Evolutionary conservation across 2,888 invertebrate genomes (phyloP).

Genomic region (Epistrophe grossulariae): DNA sequence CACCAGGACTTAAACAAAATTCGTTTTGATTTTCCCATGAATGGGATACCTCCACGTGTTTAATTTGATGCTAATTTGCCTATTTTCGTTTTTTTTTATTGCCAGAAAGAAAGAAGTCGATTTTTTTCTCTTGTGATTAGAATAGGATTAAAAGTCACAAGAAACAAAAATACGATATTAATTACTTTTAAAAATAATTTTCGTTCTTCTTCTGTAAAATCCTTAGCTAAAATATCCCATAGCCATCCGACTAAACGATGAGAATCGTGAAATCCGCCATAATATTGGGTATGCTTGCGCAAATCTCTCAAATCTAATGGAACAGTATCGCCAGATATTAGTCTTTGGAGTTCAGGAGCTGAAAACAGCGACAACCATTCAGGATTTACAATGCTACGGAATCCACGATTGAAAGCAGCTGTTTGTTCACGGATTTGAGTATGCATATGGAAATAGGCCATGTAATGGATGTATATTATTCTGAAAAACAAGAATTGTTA

Average conservation of each 20-base stretch:
- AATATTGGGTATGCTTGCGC: conserved; percentile 97
- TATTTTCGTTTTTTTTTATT: no score
- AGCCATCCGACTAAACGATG: conserved; percentile 99
- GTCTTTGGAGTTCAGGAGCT: conserved; percentile 96
- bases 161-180: background rate
- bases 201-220: conserved; percentile 96
- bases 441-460: conserved; percentile 99
- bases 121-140: no score
- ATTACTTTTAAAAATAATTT: conserved; percentile 96
- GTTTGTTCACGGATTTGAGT: conserved; percentile 99
- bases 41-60: no score
- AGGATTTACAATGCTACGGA: conserved; percentile 96
- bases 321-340: conserved; percentile 98
- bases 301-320: conserved; percentile 95
- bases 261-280: conserved; percentile 99
- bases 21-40: no score
- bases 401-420: conserved; percentile 97
- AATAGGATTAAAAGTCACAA: no score
- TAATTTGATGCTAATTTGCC: no score
- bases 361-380: conserved; percentile 98
- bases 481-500: conserved; percentile 83
- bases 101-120: no score
- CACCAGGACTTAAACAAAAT: no score
- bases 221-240: conserved; percentile 98
- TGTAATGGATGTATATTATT: conserved; percentile 98